phyloP scores from a whole-genome alignment of 2,797 vertebrate genomes.

The Chelonia mydas region DNA sequence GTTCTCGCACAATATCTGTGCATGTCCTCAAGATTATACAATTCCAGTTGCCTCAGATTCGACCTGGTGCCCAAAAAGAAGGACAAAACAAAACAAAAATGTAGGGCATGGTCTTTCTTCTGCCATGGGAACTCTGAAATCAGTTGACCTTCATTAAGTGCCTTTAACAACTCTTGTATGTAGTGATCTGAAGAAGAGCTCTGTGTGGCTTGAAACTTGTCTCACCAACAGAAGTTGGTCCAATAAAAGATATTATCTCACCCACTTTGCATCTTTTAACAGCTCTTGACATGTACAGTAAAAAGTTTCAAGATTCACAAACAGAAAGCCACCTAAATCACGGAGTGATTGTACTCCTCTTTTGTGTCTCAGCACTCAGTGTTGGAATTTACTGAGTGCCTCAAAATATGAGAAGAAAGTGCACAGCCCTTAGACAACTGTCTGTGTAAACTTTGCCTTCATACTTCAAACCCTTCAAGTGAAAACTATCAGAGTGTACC shows the following conservation, averaged over 20 bases:
- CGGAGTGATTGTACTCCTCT: conserved; percentile 24
- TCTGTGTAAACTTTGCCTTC: conserved; percentile 52
- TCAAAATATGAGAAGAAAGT: conserved; percentile 60
- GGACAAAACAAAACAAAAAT: not conserved
- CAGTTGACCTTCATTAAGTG: conserved; percentile 56
- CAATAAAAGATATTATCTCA: not conserved
- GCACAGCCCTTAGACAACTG: conserved; percentile 24
- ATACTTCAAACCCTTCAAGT: conserved; percentile 26
- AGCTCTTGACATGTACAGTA: conserved; percentile 46
- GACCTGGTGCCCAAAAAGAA: conserved; percentile 2
- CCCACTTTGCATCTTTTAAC: not conserved
- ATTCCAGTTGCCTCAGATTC: not conserved
- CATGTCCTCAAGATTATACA: not conserved
- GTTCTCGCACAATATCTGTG: conserved; percentile 18
- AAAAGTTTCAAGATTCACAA: conserved; percentile 55
- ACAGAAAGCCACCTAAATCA: conserved; percentile 51
- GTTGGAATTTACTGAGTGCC: conserved; percentile 70
- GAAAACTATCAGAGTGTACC: conserved; percentile 26
- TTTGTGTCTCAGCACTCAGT: conserved; percentile 34
- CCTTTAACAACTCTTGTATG: conserved; percentile 20
- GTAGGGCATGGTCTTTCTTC: conserved; percentile 29
- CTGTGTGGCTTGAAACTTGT: not conserved
- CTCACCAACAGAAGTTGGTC: not conserved
- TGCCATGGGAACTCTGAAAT: conserved; percentile 42
- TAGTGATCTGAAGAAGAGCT: not conserved